Percentiles rank a stretch among this genome's conserved stretches.
These are phyloP conservation scores for Odontamblyopus lacepedii DNA, from an alignment of 2,797 vertebrate genomes.

Conservation along the genomic window DNA sequence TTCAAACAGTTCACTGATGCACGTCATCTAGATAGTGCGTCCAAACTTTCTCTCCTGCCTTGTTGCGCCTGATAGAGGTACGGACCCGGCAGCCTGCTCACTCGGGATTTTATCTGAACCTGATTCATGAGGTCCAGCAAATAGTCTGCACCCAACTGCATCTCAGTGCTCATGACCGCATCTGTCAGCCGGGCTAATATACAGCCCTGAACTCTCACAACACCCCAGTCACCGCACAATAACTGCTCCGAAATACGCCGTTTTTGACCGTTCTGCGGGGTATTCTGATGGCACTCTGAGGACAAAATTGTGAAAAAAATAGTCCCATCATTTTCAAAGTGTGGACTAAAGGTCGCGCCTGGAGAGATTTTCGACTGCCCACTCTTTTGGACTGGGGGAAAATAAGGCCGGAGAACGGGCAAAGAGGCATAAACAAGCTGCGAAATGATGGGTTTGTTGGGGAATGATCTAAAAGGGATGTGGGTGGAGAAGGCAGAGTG, in stretches of 20 bases:
- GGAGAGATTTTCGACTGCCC: not conserved
- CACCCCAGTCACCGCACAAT: constrained; percentile 3
- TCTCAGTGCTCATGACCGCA: constrained; percentile 8
- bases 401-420: not conserved
- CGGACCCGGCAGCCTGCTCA: not conserved
- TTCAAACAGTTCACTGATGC: constrained; percentile 11
- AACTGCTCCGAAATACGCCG: not conserved
- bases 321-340: not conserved
- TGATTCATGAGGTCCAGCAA: constrained; percentile 5
- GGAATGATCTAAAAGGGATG: not conserved
- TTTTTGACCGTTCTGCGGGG: not conserved
- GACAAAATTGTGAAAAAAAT: constrained; percentile 3
- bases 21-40: not conserved
- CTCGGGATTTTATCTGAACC: constrained; percentile 11
- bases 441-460: not conserved
- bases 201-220: not conserved
- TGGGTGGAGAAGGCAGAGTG: not conserved
- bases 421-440: constrained; percentile 5
- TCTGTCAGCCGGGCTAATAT: constrained; percentile 7
- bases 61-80: not conserved
- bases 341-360: not conserved
- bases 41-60: not conserved
- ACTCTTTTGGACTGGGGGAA: not conserved
- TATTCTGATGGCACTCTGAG: not conserved
- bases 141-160: constrained; percentile 10